Conservation (phyloP, 2,888 invertebrate species). For the Ophonus ardosiacus region DNA sequence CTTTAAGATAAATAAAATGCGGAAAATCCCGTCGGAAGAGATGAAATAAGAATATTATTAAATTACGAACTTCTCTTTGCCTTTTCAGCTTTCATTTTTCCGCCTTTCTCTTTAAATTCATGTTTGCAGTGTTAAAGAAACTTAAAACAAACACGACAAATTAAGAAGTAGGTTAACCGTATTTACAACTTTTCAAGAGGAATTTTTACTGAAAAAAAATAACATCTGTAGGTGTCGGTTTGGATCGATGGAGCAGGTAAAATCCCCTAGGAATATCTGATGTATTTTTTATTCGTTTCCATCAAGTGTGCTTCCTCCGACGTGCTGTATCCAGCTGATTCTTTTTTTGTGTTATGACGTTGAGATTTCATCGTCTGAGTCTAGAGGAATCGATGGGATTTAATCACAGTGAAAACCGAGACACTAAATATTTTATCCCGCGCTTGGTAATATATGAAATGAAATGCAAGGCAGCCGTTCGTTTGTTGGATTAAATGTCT, state of each 20-base stretch:
- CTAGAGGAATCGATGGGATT: slow-evolving; percentile 18
- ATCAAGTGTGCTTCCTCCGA: slow-evolving; percentile 29
- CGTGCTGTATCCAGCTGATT: slow-evolving; percentile 13
- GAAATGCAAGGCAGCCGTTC: slow-evolving; percentile 13
- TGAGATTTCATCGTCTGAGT: background rate
- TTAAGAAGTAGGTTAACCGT: slow-evolving; percentile 6
- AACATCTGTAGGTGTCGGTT: background rate
- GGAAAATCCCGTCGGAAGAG: slow-evolving; percentile 12
- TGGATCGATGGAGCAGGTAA: slow-evolving; percentile 48
- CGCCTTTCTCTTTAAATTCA: slow-evolving; percentile 23
- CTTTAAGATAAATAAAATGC: slow-evolving; percentile 35
- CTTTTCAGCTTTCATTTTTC: slow-evolving; percentile 6
- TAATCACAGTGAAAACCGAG: slow-evolving; percentile 15
- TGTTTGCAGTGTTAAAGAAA: slow-evolving; percentile 9
- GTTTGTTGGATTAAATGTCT: slow-evolving; percentile 30
- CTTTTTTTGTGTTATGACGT: slow-evolving; percentile 37
- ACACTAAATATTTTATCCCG: slow-evolving; percentile 13
- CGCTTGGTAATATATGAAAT: slow-evolving; percentile 18
- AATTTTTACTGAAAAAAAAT: background rate
- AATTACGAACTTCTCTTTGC: slow-evolving; percentile 8
- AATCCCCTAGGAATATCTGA: slow-evolving; percentile 50
- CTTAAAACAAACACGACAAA: slow-evolving; percentile 19
- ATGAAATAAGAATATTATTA: slow-evolving; percentile 39
- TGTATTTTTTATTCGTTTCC: slow-evolving; percentile 56
- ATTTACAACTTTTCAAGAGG: background rate